Conservation (phyloP, 2,113 vertebrate species). For the Ivindomyrus marchei region DNA sequence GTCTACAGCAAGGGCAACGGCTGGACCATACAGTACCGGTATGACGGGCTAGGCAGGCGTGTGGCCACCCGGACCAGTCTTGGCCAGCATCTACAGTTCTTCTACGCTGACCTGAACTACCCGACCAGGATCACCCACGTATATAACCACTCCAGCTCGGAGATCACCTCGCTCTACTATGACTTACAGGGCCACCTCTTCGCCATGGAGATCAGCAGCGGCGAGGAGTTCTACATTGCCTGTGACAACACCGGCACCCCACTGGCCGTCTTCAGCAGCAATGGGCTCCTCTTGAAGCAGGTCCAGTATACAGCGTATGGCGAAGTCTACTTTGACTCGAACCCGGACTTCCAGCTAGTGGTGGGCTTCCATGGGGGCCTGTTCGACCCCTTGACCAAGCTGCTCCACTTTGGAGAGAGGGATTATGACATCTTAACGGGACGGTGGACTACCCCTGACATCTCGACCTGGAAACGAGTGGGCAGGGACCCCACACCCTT, state of each 20-base stretch:
- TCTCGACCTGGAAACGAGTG: slow-evolving; percentile 88
- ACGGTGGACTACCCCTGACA: slow-evolving; percentile 96
- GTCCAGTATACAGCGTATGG: slow-evolving; percentile 96
- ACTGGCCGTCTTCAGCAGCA: slow-evolving; percentile 92
- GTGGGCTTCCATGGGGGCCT: slow-evolving; percentile 94
- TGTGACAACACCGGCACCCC: slow-evolving; percentile 95
- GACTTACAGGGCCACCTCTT: slow-evolving; percentile 96
- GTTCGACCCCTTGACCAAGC: slow-evolving; percentile 86
- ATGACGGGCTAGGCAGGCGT: slow-evolving; percentile 84
- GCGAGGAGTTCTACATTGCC: slow-evolving; percentile 96
- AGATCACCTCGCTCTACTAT: slow-evolving; percentile 96
- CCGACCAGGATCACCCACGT: slow-evolving; percentile 94
- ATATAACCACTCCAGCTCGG: slow-evolving; percentile 96
- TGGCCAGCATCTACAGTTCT: slow-evolving; percentile 96
- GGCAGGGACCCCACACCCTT: slow-evolving; percentile 90
- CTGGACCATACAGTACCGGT: slow-evolving; percentile 95
- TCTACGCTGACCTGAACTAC: slow-evolving; percentile 92
- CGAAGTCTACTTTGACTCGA: slow-evolving; percentile 96
- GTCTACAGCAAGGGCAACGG: slow-evolving; percentile 94
- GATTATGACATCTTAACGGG: slow-evolving; percentile 96
- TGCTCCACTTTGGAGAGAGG: slow-evolving; percentile 92
- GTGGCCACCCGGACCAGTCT: slow-evolving; percentile 87
- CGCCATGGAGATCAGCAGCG: slow-evolving; percentile 98
- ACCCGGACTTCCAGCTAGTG: slow-evolving; percentile 92
- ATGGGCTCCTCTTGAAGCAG: slow-evolving; percentile 89